phyloP scores from a whole-genome alignment of 2,797 vertebrate genomes.

The Syngnathus rostellatus region DNA sequence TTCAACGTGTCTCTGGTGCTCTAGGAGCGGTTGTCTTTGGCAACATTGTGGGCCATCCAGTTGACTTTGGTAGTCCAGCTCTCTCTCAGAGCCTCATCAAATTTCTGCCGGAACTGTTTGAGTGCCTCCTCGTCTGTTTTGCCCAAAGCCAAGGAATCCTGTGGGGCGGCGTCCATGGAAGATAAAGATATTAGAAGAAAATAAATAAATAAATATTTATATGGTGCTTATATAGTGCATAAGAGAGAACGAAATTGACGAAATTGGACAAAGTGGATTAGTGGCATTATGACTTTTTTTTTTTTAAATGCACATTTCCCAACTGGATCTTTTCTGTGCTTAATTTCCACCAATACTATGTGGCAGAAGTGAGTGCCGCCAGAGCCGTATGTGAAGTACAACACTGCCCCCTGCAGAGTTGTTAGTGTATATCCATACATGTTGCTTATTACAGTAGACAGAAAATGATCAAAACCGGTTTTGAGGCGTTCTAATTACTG shows the following conservation, averaged over 20 bases:
- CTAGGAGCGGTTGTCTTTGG: constrained; percentile 92
- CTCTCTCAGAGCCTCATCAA: constrained; percentile 94
- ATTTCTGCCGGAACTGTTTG: constrained; percentile 97
- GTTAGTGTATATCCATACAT: too few species aligned
- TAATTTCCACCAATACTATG: too few species aligned
- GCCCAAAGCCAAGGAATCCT: constrained; percentile 95
- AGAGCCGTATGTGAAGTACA: background rate
- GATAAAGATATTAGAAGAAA: background rate
- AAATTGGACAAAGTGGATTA: too few species aligned
- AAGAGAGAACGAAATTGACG: too few species aligned
- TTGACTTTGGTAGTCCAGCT: constrained; percentile 99
- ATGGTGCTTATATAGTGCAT: background rate
- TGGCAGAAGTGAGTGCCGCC: too few species aligned
- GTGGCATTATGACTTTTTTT: too few species aligned
- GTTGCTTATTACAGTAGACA: background rate
- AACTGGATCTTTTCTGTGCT: too few species aligned
- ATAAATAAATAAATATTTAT: background rate
- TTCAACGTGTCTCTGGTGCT: constrained; percentile 13
- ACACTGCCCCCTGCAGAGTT: background rate
- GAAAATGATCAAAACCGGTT: background rate
- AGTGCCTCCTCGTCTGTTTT: constrained; percentile 95
- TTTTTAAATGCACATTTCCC: too few species aligned
- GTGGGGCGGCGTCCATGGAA: background rate
- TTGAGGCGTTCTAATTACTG: background rate
- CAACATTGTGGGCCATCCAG: constrained; percentile 99